Evolutionary conservation across 2,797 vertebrate genomes (phyloP).

Genomic region (Alauda arvensis): DNA sequence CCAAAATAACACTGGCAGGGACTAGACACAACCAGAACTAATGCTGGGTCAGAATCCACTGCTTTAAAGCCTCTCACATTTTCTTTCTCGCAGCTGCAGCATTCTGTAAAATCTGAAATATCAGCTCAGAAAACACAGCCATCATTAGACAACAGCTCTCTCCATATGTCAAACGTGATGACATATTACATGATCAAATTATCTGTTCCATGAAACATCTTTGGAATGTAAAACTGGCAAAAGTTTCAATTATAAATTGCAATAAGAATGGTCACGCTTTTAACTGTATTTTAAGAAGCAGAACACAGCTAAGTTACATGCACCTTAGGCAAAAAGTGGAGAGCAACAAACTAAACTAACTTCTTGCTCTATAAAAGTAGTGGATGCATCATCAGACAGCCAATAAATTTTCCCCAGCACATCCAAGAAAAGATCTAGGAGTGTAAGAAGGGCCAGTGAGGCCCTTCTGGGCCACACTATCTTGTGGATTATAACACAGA

Average conservation of each 20-base stretch:
- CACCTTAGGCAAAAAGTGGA: not conserved
- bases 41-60: slow-evolving; percentile 1
- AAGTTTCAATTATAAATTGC: not conserved
- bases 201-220: not conserved
- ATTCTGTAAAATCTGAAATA: slow-evolving; percentile 17
- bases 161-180: slow-evolving; percentile 3
- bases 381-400: not conserved
- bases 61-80: not conserved
- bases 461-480: slow-evolving; percentile 34
- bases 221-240: not conserved
- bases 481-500: slow-evolving; percentile 48
- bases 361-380: not conserved
- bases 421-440: not conserved
- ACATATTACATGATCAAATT: not conserved
- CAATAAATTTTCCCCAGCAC: not conserved
- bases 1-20: slow-evolving; percentile 4
- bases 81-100: slow-evolving; percentile 24
- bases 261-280: not conserved
- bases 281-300: not conserved
- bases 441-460: slow-evolving; percentile 16
- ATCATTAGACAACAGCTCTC: slow-evolving; percentile 4
- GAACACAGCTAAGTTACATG: not conserved
- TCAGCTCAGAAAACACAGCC: not conserved
- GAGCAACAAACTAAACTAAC: not conserved
- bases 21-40: slow-evolving; percentile 10